Evolutionary conservation across 2,113 vertebrate genomes (phyloP).

Genomic region (Nesospiza acunhae): DNA sequence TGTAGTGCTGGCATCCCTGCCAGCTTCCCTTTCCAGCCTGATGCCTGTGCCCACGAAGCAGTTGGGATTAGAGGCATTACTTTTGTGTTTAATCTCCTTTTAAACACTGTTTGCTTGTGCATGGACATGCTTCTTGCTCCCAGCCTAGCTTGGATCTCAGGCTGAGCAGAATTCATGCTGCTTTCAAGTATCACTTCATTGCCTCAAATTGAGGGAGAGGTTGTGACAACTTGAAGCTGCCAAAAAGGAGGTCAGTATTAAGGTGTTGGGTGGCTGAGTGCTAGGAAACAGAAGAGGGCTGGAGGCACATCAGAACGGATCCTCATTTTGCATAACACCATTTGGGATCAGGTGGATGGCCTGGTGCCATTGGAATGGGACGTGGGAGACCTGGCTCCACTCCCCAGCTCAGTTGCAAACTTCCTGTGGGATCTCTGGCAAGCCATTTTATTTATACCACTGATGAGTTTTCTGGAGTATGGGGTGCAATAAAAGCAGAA

Average conservation of each 20-base stretch:
- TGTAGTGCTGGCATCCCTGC: neutral
- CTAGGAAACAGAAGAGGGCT: slow-evolving; percentile 12
- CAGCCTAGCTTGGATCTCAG: slow-evolving; percentile 11
- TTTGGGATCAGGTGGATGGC: slow-evolving; percentile 33
- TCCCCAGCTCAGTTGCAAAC: neutral
- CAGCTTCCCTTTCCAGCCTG: neutral
- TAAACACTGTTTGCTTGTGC: neutral
- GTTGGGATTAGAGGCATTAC: slow-evolving; percentile 38
- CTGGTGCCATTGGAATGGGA: slow-evolving; percentile 12
- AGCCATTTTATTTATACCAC: neutral
- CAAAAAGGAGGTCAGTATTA: neutral
- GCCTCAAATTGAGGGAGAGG: slow-evolving; percentile 3
- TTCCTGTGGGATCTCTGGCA: slow-evolving; percentile 4
- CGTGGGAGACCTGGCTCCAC: neutral
- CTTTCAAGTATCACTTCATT: slow-evolving; percentile 42
- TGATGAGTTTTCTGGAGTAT: slow-evolving; percentile 10
- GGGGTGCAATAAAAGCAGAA: slow-evolving; percentile 1
- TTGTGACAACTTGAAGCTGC: neutral
- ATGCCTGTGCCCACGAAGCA: slow-evolving; percentile 26
- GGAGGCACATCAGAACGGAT: slow-evolving; percentile 8
- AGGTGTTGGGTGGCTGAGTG: slow-evolving; percentile 24
- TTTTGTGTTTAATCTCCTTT: slow-evolving; percentile 45
- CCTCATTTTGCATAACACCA: neutral
- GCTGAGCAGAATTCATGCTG: slow-evolving; percentile 8
- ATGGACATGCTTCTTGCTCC: slow-evolving; percentile 34